Base-by-base conservation (phyloP, 2,888 invertebrate species). In the Stenichneumon culpator region DNA sequence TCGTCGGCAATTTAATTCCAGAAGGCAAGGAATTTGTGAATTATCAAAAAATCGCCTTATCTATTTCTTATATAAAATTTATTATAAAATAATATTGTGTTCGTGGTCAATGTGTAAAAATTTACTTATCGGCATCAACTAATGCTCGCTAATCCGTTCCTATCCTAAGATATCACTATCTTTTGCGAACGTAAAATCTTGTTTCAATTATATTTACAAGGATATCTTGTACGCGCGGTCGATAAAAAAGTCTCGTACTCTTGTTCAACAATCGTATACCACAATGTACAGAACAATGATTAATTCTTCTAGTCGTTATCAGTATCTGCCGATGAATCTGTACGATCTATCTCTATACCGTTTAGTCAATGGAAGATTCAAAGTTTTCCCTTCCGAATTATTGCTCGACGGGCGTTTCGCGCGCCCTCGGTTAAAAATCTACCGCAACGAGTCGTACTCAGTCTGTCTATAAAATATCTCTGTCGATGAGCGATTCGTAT, bases 41-140 rank as follows among this genome's bases (percentile, higher is more conserved):
- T 11, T 9, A 11, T 2, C 6, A 16, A 9, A 50, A 60, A 72
- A 72, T 32, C 5, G 50, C 2, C 4, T 50, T 11, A 19, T 68
- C 22, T 44, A 28, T 80, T 83, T 81, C 68, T 19, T 65, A 65
- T 87, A 82, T 81, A 87, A 86, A 84, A 81, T 87, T 87, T 87
- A 87, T 86, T 87, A 84, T 86, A 87, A 86, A 87, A 87, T 87
- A 87, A 79, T 73, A 65, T 85, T 54, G 60, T 79, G 22, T 82
- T 84, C 36, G 28, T 82, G 25, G 11, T 70, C 70, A 69, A 63
- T 52, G 47, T 79, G 36, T 75, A 77, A 74, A 79, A 79, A 86
- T 79, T 79, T 50, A 70, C 69, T 36, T 68, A 54, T 54, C 54
- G 9, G 54, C 22, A 54, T 54, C 3, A 22, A 22, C 11, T 54